Evolutionary conservation across 2,113 vertebrate genomes (phyloP).

Genomic region (Puntigrus tetrazona): DNA sequence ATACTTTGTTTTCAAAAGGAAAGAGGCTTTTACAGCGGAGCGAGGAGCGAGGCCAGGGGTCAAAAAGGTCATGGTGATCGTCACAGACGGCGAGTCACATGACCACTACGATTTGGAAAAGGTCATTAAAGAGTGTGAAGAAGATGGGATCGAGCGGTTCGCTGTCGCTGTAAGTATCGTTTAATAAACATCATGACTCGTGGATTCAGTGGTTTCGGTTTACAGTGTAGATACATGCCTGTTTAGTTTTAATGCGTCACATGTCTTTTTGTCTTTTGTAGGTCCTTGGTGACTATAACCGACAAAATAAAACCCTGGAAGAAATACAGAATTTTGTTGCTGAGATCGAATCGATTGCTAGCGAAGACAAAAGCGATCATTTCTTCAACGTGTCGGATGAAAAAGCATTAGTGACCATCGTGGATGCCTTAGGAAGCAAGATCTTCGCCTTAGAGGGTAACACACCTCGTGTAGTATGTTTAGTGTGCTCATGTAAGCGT

Average conservation of each 20-base stretch:
- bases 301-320: slow-evolving; percentile 85
- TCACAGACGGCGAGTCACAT: slow-evolving; percentile 96
- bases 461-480: not conserved
- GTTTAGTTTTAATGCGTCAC: not conserved
- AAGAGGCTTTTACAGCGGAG: slow-evolving; percentile 87
- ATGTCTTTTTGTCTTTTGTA: slow-evolving; percentile 60
- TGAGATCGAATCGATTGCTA: slow-evolving; percentile 92
- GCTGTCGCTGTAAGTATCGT: slow-evolving; percentile 92
- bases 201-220: not conserved
- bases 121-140: slow-evolving; percentile 82
- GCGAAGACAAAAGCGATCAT: slow-evolving; percentile 83
- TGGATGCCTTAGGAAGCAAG: slow-evolving; percentile 88
- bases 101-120: slow-evolving; percentile 77
- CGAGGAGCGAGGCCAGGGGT: slow-evolving; percentile 85
- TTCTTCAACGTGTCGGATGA: slow-evolving; percentile 98
- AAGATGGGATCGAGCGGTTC: slow-evolving; percentile 88
- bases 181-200: no score
- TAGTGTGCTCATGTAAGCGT: not conserved
- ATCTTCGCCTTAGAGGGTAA: slow-evolving; percentile 97
- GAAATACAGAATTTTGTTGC: slow-evolving; percentile 82
- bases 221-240: not conserved
- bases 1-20: slow-evolving; percentile 68
- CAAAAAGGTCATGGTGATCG: slow-evolving; percentile 96
- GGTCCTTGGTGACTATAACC: slow-evolving; percentile 93
- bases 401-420: slow-evolving; percentile 85